Evolutionary conservation across 2,888 invertebrate species (phyloP), one percentile per base, ranked within the genome.

Genomic region (Phengaris alcon): DNA sequence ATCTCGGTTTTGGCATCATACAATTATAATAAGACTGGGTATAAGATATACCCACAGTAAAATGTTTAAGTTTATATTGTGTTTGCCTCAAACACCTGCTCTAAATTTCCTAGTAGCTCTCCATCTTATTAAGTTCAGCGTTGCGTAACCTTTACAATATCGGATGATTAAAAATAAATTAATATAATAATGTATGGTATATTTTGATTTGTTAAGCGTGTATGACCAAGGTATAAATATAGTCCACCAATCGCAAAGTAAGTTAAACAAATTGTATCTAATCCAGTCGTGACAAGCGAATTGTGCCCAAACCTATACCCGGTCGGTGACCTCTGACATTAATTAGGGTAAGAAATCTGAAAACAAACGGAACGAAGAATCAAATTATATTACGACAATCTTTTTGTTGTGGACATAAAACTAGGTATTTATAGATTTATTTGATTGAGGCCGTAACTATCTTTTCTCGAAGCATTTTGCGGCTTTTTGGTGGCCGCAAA

Each of bases 201-300:
- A 35, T 35, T 35, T 4, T 10, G 52, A 64, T 6, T 12, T 35
- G 35, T 64, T 10, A 35, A 13, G 64, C 5, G 15, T 44, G 3
- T 15, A 10, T 35, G 35, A 64, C 6, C 2, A 35, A 6, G 35
- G 35, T 44, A 64, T 64, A 44, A 44, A 64, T 12, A 64, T 59
- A 64, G 35, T 12, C 35, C 64, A 44, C 35, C 35, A 64, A 12
- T 64, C 10, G 44, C 6, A n/a, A 52, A 55, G n/a, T 64, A 64
- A 44, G 35, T 64, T 44, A 9, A 35, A 64, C 64, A 64, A 64
- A 64, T 64, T 64, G 64, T 44, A 64, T 44, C 64, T 64, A 64
- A 64, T 64, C 64, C 64, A 64, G 64, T 64, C 64, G 64, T 64
- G 64, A 64, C 64, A 64, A 44, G 35, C 35, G 64, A 64, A 64